phyloP scores from a whole-genome alignment of 2,113 vertebrate species.

The Suricata suricatta region DNA sequence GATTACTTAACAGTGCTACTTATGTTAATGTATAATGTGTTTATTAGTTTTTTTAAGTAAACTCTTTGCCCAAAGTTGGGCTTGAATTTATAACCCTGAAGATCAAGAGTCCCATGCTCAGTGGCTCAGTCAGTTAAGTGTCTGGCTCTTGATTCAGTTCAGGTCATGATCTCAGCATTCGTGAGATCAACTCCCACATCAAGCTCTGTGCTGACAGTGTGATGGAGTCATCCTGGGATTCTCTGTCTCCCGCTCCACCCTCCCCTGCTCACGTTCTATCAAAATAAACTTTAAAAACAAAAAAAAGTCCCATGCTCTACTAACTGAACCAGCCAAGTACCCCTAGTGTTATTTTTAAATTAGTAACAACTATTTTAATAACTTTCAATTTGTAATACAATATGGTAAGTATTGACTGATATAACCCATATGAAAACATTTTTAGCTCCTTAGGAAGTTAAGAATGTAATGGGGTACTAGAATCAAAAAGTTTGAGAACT shows the following conservation, averaged over 20 bases:
- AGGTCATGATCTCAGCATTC: too few relatives aligned
- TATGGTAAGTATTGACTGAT: neutral
- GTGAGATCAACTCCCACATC: too few relatives aligned
- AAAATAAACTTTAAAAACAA: too few relatives aligned
- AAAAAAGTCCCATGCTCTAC: neutral
- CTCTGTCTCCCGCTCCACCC: too few relatives aligned
- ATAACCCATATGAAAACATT: neutral
- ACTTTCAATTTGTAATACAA: neutral
- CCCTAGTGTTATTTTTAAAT: slow-evolving; percentile 20
- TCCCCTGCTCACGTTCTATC: too few relatives aligned
- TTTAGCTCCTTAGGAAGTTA: neutral
- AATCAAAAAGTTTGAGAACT: slow-evolving; percentile 1
- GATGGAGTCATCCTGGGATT: too few relatives aligned
- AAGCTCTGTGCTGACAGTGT: too few relatives aligned
- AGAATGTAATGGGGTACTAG: neutral
- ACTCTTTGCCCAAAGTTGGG: neutral
- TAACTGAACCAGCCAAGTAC: neutral
- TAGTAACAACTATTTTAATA: slow-evolving; percentile 3
- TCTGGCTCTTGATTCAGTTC: too few relatives aligned
- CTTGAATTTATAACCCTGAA: neutral
- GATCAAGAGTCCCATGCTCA: neutral
- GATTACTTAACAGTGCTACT: neutral
- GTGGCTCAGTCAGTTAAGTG: too few relatives aligned
- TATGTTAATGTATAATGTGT: neutral
- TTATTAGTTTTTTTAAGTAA: neutral